Evolutionary conservation across 2,888 invertebrate species (phyloP).

Genomic region (Dicyrtoma fusca): DNA sequence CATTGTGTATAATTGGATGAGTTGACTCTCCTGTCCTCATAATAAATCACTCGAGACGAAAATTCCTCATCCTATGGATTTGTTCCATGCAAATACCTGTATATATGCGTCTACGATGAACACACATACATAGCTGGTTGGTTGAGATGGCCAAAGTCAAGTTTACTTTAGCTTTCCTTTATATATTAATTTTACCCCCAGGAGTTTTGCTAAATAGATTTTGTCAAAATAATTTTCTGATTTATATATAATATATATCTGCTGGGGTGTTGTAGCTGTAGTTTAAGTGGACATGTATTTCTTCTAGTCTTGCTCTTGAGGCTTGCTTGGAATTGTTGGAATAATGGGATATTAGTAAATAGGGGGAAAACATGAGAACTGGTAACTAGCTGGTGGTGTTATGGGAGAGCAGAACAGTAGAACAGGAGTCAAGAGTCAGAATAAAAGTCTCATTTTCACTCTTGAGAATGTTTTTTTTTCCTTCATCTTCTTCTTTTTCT

Average conservation of each 20-base stretch:
- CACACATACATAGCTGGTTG: not conserved
- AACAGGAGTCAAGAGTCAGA: not conserved
- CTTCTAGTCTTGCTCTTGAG: no score
- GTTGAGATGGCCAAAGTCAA: no score
- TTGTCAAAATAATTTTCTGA: conserved; percentile 29
- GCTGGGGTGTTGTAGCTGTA: no score
- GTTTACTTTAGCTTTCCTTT: not conserved
- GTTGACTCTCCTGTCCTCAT: not conserved
- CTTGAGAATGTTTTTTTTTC: not conserved
- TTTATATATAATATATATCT: not conserved
- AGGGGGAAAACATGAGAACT: no score
- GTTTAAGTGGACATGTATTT: no score
- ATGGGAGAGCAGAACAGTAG: no score
- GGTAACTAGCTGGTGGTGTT: no score
- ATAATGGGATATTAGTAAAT: no score
- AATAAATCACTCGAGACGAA: conserved; percentile 24
- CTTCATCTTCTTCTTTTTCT: not conserved
- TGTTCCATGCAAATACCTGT: no score
- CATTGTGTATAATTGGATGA: conserved; percentile 11
- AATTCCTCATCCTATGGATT: not conserved
- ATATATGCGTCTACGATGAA: no score
- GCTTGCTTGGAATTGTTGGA: no score
- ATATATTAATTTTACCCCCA: conserved; percentile 25
- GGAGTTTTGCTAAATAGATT: conserved; percentile 27
- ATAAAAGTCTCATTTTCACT: not conserved